phyloP scores from a whole-genome alignment of 2,797 vertebrate genomes.

The Vireo griseus region DNA sequence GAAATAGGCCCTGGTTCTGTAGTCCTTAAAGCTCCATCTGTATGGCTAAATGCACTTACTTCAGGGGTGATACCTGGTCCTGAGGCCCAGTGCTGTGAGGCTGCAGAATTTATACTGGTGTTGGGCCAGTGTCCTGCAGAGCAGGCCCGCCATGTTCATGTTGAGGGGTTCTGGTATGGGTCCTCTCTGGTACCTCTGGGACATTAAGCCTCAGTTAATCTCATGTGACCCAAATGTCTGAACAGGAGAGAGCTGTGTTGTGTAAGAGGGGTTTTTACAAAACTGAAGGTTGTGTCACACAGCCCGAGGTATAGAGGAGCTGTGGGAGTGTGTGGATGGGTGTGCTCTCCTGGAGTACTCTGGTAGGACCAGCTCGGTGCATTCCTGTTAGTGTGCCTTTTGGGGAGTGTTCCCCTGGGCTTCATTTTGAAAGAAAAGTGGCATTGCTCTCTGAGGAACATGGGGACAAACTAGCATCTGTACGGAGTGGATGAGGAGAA shows the following conservation, averaged over 20 bases:
- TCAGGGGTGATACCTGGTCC: not conserved
- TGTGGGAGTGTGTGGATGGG: not conserved
- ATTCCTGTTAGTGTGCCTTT: not conserved
- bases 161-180: too few species aligned
- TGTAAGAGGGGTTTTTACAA: not conserved
- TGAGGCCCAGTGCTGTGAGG: not conserved
- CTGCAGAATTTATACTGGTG: not conserved
- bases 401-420: not conserved
- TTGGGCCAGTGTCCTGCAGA: not conserved
- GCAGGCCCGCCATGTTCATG: accelerated
- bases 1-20: not conserved
- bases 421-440: not conserved
- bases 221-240: not conserved
- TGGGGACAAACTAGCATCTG: not conserved
- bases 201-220: not conserved
- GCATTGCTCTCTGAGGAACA: accelerated
- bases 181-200: too few species aligned
- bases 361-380: not conserved
- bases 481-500: not conserved
- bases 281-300: not conserved
- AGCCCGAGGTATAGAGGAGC: not conserved
- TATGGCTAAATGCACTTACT: not conserved
- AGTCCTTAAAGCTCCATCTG: not conserved
- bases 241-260: not conserved
- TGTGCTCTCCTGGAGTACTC: not conserved